Evolutionary conservation across 2,888 invertebrate genomes (phyloP).

Genomic region (Polydrusus tereticollis): DNA sequence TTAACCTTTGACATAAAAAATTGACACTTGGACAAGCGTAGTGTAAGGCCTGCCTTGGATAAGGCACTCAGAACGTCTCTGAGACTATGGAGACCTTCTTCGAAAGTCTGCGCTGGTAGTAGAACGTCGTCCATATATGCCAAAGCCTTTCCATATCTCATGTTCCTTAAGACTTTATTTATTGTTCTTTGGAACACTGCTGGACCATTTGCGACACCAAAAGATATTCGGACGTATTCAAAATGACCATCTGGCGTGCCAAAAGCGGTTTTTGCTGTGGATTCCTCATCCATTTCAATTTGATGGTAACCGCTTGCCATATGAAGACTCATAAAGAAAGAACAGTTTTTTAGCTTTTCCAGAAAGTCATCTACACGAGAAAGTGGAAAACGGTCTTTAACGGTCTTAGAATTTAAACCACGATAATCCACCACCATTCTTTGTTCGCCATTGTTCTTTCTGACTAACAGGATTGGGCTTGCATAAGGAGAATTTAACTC

Average conservation of each 20-base stretch:
- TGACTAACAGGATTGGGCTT: too few species aligned
- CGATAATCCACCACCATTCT: constrained; percentile 60
- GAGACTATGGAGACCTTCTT: neutral
- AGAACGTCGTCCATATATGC: constrained; percentile 41
- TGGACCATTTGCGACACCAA: too few species aligned
- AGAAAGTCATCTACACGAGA: too few species aligned
- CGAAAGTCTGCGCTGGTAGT: constrained; percentile 23
- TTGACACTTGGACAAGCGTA: too few species aligned
- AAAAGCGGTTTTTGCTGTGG: constrained; percentile 55
- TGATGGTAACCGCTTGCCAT: too few species aligned
- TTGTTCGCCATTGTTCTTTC: too few species aligned
- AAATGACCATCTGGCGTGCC: constrained; percentile 59
- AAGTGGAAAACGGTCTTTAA: too few species aligned
- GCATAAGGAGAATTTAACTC: too few species aligned
- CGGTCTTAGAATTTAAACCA: constrained; percentile 57
- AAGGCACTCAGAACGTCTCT: too few species aligned
- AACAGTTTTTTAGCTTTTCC: constrained; percentile 50
- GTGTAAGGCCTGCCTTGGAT: too few species aligned
- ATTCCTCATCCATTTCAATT: constrained; percentile 54
- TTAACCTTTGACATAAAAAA: neutral
- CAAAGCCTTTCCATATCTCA: constrained; percentile 13
- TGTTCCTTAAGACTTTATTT: constrained; percentile 37
- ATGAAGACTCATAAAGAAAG: constrained; percentile 58
- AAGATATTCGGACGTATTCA: constrained; percentile 58
- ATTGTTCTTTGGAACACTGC: constrained; percentile 43